Base-by-base conservation (phyloP, 2,888 invertebrate species). In the Drosophila formosana region DNA sequence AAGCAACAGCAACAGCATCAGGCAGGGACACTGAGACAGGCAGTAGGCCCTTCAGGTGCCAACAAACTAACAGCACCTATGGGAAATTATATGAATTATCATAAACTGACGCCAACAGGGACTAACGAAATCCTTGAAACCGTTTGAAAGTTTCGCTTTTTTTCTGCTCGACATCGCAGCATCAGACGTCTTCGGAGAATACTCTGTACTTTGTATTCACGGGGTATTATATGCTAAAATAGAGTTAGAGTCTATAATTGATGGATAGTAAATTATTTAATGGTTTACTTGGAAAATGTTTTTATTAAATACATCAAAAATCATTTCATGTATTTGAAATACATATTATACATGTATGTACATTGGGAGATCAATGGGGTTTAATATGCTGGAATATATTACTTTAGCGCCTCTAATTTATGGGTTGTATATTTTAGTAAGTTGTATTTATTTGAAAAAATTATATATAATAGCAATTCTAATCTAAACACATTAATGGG, bases 131-230 rank as follows among this genome's bases (percentile, higher is more conserved):
- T 82, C 89, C 89, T 89, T 89, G 88, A 88, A 88, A 88, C 84
- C 89, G 84, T 84, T 84, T 84, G 84, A 89, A 89, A 88, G 86
- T 89, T 84, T 85, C 86, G 88, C 88, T 87, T 85, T 88, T 65
- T 34, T n/a, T 37, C 46, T 51, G 18, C 5, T 6, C 28, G 28
- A 32, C 11, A 9, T 26, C 39, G 52, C 37, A 18, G 30, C 77
- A 71, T 71, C 23, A 62, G 76, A 32, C 55, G 47, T 13, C 13
- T 39, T 13, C 52, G 25, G 39, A 34, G 11, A 30, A 75, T 63
- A 66, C 66, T 51, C 75, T 75, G 9, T 18, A 13, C 4, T 11
- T 8, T 4, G 5, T 32, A n/a, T 1, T 18, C 18, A 18, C 18
- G 8, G 23, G n/a, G 18, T 53, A 9, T 4, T 26, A n/a, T 26